phyloP scores from a whole-genome alignment of 2,113 vertebrate genomes.

The Abramis brama region DNA sequence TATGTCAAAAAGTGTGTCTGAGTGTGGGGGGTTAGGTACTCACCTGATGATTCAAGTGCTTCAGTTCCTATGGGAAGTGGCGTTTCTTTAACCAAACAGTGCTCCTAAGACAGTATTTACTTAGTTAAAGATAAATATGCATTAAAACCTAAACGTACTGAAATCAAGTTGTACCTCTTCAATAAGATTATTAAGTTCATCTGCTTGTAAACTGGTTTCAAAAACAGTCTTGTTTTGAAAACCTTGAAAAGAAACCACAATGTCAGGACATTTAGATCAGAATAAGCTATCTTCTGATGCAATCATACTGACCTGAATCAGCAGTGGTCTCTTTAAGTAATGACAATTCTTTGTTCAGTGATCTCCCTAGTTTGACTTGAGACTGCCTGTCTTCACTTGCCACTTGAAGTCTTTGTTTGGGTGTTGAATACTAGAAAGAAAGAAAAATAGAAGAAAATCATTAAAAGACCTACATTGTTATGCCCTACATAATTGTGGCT shows the following conservation, averaged over 20 bases:
- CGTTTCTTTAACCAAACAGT: not conserved
- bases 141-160: not conserved
- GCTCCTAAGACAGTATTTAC: slow-evolving; percentile 5
- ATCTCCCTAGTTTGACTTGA: slow-evolving; percentile 2
- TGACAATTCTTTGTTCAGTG: not conserved
- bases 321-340: slow-evolving; percentile 21
- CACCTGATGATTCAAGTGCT: slow-evolving; percentile 37
- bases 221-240: slow-evolving; percentile 29
- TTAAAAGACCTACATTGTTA: not conserved
- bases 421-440: slow-evolving; percentile 41
- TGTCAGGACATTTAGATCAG: not conserved
- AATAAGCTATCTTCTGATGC: not conserved
- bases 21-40: not conserved
- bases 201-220: not conserved
- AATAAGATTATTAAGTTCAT: not conserved
- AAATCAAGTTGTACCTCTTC: slow-evolving; percentile 30
- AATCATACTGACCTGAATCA: slow-evolving; percentile 56
- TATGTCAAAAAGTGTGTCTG: not conserved
- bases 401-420: not conserved
- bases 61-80: slow-evolving; percentile 6
- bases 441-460: not conserved
- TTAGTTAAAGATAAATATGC: not conserved
- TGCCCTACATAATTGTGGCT: not conserved
- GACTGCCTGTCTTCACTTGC: not conserved
- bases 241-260: not conserved